Evolutionary conservation across 1,140 invertebrate species (phyloP).

Genomic region (Lamellibrachia luymesi): DNA sequence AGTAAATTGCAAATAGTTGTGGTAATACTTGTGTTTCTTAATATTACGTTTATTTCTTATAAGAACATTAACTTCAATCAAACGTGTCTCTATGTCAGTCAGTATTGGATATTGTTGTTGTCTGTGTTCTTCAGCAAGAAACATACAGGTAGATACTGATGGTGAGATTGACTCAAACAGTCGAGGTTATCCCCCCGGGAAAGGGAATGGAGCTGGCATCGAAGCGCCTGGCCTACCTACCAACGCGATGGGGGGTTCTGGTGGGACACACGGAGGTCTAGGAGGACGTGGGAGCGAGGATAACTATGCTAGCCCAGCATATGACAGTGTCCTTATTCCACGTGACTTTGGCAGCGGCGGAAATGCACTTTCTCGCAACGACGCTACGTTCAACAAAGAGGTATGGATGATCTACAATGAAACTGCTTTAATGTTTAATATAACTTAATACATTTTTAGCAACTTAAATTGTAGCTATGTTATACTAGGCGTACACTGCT

Average conservation of each 20-base stretch:
- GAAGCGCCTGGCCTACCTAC: not conserved
- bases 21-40: too few relatives aligned
- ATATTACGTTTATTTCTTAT: too few relatives aligned
- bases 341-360: slow-evolving; percentile 41
- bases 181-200: slow-evolving; percentile 33
- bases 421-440: too few relatives aligned
- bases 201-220: slow-evolving; percentile 33
- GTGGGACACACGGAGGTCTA: slow-evolving; percentile 42
- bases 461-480: too few relatives aligned
- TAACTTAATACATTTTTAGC: too few relatives aligned
- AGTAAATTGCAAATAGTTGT: too few relatives aligned
- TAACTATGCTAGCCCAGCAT: slow-evolving; percentile 27
- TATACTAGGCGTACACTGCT: too few relatives aligned
- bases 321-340: slow-evolving; percentile 32
- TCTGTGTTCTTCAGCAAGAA: slow-evolving; percentile 31
- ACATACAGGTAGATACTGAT: slow-evolving; percentile 42
- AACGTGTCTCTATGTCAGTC: too few relatives aligned
- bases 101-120: too few relatives aligned
- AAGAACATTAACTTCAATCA: too few relatives aligned
- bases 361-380: not conserved
- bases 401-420: not conserved
- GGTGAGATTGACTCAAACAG: slow-evolving; percentile 35
- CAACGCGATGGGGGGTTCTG: slow-evolving; percentile 29
- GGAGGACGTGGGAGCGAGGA: slow-evolving; percentile 37
- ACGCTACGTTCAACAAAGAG: not conserved